A percentile compares a stretch with the other conserved stretches of the same genome.
These are phyloP conservation scores for Neodon shergylaensis DNA, from an alignment of 2,113 vertebrate genomes.

Conservation along the genomic window DNA sequence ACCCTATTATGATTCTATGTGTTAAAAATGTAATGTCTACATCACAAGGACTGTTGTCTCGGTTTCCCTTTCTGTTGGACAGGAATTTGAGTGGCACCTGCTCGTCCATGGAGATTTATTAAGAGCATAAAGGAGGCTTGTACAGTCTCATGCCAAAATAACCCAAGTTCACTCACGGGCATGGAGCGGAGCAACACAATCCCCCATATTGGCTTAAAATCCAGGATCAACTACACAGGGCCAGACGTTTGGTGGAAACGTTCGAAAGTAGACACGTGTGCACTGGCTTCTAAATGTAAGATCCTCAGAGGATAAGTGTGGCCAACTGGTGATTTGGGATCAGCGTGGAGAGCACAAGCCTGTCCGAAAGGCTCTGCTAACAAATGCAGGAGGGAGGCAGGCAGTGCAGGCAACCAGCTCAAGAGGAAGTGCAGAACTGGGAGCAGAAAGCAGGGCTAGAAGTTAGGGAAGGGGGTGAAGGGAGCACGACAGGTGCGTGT, in stretches of 20 bases:
- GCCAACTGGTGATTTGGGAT: background rate
- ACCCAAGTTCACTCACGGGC: background rate
- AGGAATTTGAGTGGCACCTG: background rate
- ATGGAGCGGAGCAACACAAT: background rate
- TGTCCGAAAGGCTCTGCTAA: background rate
- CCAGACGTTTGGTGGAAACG: background rate
- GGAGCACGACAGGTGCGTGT: background rate
- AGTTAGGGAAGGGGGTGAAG: background rate
- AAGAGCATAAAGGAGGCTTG: slow-evolving; percentile 25
- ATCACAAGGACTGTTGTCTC: background rate
- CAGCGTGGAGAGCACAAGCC: background rate
- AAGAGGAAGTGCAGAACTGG: background rate
- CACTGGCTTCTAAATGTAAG: background rate
- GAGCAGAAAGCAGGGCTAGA: background rate
- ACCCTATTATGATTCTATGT: background rate
- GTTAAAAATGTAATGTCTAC: background rate
- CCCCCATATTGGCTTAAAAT: background rate
- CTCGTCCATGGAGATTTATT: background rate
- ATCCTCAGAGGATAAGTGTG: background rate
- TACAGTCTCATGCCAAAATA: slow-evolving; percentile 40
- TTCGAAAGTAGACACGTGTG: background rate
- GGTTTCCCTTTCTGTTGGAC: slow-evolving; percentile 28
- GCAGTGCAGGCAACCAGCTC: background rate
- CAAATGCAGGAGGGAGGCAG: background rate
- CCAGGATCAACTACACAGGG: background rate